These are phyloP conservation scores for Helicorthomorpha holstii DNA, from an alignment of 1,140 invertebrate genomes.

Conservation along the genomic window DNA sequence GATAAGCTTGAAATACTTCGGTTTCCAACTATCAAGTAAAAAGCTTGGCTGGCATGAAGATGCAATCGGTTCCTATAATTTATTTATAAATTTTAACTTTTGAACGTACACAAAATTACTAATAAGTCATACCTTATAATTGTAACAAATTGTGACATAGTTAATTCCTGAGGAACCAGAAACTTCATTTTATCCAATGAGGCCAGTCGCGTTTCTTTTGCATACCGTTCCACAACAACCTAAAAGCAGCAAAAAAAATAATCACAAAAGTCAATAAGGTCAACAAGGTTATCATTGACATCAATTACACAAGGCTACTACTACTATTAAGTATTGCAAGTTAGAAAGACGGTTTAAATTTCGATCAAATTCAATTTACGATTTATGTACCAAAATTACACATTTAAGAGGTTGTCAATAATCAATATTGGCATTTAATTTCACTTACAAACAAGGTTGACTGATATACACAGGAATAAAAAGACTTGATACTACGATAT, in stretches of 20 bases:
- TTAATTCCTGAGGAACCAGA: constrained; percentile 58
- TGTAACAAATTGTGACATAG: constrained; percentile 57
- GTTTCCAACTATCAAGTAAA: constrained; percentile 66
- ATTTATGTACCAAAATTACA: background rate
- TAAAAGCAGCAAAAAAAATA: constrained; percentile 18
- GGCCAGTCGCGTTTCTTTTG: constrained; percentile 47
- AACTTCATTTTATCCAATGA: constrained; percentile 55
- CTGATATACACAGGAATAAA: too few species aligned
- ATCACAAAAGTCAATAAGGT: constrained; percentile 1
- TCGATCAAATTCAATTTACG: background rate
- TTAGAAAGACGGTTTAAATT: background rate
- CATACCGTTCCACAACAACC: constrained; percentile 53
- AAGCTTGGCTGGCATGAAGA: constrained; percentile 35
- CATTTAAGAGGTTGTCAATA: too few species aligned
- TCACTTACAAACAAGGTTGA: too few species aligned
- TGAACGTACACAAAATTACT: background rate
- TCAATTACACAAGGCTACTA: background rate
- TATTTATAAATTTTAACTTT: background rate
- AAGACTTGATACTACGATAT: too few species aligned
- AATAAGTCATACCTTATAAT: constrained; percentile 41
- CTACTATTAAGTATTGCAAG: background rate
- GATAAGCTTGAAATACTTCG: constrained; percentile 60
- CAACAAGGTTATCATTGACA: constrained; percentile 1
- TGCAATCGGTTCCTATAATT: constrained; percentile 20
- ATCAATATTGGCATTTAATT: too few species aligned